These are phyloP conservation scores for Drosophila tanythrix DNA, from an alignment of 2,888 invertebrate genomes.

Conservation along the genomic window DNA sequence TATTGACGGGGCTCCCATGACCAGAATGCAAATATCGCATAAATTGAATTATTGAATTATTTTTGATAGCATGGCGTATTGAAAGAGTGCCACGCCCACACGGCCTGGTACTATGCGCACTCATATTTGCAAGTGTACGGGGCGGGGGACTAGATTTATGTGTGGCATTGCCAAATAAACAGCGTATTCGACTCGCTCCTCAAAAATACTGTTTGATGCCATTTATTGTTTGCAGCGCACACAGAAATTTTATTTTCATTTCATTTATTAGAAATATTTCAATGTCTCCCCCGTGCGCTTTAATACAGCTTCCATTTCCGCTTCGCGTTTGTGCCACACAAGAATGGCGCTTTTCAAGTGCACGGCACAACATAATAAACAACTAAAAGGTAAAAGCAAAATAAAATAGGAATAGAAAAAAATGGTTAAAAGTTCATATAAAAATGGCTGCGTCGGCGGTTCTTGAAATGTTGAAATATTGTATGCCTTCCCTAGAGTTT, in stretches of 20 bases:
- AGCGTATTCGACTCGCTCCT: constrained; percentile 27
- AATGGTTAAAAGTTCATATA: constrained; percentile 22
- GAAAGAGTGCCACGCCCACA: constrained; percentile 30
- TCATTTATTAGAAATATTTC: constrained; percentile 63
- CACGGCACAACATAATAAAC: constrained; percentile 41
- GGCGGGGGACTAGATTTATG: constrained; percentile 44
- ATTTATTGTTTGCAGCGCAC: constrained; percentile 62
- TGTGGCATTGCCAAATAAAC: constrained; percentile 62
- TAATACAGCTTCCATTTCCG: constrained; percentile 51
- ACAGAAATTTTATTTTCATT: constrained; percentile 62
- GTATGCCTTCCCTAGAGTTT: too few relatives aligned
- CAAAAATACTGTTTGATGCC: constrained; percentile 52
- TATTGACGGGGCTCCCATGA: constrained; percentile 5
- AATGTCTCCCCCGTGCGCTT: constrained; percentile 17
- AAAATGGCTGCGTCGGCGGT: constrained; percentile 12
- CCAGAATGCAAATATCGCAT: constrained; percentile 51
- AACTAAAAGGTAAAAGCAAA: constrained; percentile 26
- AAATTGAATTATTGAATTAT: constrained; percentile 80
- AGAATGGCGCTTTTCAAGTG: constrained; percentile 58
- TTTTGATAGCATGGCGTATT: constrained; percentile 54
- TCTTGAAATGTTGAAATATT: neutral
- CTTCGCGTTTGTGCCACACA: constrained; percentile 48
- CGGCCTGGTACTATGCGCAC: constrained; percentile 6
- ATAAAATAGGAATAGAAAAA: constrained; percentile 12
- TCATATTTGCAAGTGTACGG: constrained; percentile 38